Conservation (phyloP, 2,888 invertebrate species). For the Tipula confusa region DNA sequence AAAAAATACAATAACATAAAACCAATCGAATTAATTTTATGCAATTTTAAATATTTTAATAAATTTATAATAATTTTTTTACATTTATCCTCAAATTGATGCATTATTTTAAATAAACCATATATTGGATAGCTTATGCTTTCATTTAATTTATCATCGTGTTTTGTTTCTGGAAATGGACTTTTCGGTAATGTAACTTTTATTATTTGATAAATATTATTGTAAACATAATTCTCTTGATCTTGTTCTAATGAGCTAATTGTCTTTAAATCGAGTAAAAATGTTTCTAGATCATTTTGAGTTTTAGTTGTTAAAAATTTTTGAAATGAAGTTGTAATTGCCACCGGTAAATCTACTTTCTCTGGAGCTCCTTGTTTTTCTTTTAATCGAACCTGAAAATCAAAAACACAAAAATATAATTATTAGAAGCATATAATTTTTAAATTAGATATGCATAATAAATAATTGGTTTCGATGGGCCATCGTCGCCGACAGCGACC, state of each 20-base stretch:
- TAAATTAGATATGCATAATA: too few relatives aligned
- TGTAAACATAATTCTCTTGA: conserved; percentile 48
- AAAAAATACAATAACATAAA: conserved; percentile 85
- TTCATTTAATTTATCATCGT: conserved; percentile 63
- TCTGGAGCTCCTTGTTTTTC: conserved; percentile 46
- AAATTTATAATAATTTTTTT: conserved; percentile 75
- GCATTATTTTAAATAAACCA: conserved; percentile 79
- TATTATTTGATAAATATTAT: conserved; percentile 45
- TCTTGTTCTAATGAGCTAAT: conserved; percentile 46
- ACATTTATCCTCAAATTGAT: conserved; percentile 68
- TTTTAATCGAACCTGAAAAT: conserved; percentile 46
- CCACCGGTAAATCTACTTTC: conserved; percentile 47
- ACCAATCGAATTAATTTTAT: conserved; percentile 69
- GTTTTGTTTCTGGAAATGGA: conserved; percentile 54
- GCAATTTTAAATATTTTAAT: conserved; percentile 69
- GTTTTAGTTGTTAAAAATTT: conserved; percentile 46
- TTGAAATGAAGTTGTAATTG: conserved; percentile 48
- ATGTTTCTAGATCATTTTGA: conserved; percentile 46
- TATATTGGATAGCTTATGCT: conserved; percentile 81
- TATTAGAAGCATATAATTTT: too few relatives aligned
- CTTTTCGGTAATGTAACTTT: conserved; percentile 47
- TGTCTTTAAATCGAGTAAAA: conserved; percentile 47
- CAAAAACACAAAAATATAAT: too few relatives aligned
- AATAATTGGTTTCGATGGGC: too few relatives aligned
- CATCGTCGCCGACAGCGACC: too few relatives aligned